Conservation (phyloP, 2,888 invertebrate genomes). For the Leptinotarsa rubiginosa region DNA sequence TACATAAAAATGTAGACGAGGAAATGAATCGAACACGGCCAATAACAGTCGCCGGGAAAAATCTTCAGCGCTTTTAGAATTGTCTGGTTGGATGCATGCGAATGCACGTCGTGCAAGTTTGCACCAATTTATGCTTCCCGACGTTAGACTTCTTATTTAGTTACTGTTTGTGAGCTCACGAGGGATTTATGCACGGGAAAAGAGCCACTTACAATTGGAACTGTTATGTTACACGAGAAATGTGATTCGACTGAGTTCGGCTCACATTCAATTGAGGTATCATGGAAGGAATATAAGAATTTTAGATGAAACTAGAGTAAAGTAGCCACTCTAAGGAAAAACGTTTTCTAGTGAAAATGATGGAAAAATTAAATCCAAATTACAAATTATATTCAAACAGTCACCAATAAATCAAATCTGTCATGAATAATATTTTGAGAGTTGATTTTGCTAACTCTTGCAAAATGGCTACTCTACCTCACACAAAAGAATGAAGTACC, state of each 20-base stretch:
- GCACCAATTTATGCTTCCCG: constrained; percentile 10
- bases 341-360: no score
- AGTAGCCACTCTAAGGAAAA: no score
- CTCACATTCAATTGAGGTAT: not conserved
- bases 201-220: constrained; percentile 1
- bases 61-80: constrained; percentile 37
- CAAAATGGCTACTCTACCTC: no score
- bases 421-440: no score
- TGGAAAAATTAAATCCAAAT: no score
- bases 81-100: constrained; percentile 13
- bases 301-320: no score
- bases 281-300: no score
- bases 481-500: no score
- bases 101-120: constrained; percentile 3
- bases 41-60: constrained; percentile 49
- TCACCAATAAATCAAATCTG: no score
- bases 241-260: not conserved
- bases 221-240: not conserved
- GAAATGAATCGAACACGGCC: constrained; percentile 55
- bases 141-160: constrained; percentile 6
- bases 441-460: no score
- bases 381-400: no score
- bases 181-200: not conserved
- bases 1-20: constrained; percentile 57
- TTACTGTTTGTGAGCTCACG: not conserved